Evolutionary conservation across 2,797 vertebrate species (phyloP).

Genomic region (Ispidina lecontei): DNA sequence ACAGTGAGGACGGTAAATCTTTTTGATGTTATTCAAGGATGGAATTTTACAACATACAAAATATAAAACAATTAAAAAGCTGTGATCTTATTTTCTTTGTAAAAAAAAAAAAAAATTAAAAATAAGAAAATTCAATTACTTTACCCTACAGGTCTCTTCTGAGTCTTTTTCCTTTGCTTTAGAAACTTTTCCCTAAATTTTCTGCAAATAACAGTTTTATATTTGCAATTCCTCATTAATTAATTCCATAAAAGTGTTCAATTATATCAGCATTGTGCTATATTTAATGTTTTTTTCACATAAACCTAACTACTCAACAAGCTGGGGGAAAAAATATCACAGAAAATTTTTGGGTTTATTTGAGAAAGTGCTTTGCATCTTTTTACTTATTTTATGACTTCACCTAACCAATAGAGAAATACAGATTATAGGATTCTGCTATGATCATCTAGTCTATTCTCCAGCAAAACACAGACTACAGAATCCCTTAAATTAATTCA

Average conservation of each 20-base stretch:
- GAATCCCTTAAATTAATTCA: slow-evolving; percentile 5
- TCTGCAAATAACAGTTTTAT: background rate
- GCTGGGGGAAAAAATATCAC: background rate
- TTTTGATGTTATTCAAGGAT: background rate
- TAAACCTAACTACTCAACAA: background rate
- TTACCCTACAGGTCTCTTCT: background rate
- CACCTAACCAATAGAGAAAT: background rate
- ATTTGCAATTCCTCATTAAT: background rate
- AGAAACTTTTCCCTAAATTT: background rate
- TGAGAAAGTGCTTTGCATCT: background rate
- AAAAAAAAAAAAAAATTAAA: background rate
- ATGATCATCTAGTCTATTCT: background rate
- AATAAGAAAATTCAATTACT: background rate
- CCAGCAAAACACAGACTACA: background rate
- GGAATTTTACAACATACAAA: background rate
- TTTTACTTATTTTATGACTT: background rate
- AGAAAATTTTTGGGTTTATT: background rate
- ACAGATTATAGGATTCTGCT: background rate
- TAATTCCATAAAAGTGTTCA: background rate
- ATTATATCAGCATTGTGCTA: background rate
- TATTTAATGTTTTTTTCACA: background rate
- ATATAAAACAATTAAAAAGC: background rate
- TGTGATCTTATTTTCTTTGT: background rate
- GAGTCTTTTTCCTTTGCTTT: background rate
- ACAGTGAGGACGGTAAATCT: background rate